phyloP scores from a whole-genome alignment of 92 coral and sea anemone genomes.

The Bergia puertoricense region DNA sequence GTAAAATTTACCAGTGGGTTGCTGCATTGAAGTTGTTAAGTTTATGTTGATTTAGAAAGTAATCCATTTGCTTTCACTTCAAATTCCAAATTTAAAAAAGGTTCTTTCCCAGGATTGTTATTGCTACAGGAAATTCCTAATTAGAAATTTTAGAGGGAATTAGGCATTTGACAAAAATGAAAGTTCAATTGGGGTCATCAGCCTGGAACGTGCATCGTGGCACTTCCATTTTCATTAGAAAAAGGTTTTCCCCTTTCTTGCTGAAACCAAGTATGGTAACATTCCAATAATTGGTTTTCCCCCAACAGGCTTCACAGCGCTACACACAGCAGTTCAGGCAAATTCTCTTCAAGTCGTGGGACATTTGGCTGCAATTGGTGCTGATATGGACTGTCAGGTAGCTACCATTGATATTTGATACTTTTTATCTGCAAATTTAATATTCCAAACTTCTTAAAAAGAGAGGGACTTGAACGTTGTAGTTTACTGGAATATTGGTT shows the following conservation, averaged over 20 bases:
- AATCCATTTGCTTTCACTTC: background rate
- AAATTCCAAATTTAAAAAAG: background rate
- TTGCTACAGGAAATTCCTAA: background rate
- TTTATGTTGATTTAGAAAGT: background rate
- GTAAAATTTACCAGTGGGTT: background rate
- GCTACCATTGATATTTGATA: background rate
- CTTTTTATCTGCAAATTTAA: background rate
- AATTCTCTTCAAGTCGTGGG: slow-evolving; percentile 58
- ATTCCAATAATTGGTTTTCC: background rate
- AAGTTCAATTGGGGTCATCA: slow-evolving; percentile 19
- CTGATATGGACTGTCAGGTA: slow-evolving; percentile 79
- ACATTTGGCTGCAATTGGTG: slow-evolving; percentile 75
- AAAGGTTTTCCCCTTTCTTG: slow-evolving; percentile 23
- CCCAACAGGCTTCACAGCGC: slow-evolving; percentile 78
- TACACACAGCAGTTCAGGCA: slow-evolving; percentile 71
- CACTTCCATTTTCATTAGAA: slow-evolving; percentile 18
- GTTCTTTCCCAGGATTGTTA: slow-evolving; percentile 6
- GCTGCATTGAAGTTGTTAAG: background rate
- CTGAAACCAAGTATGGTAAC: background rate
- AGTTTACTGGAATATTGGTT: background rate
- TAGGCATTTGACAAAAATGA: slow-evolving; percentile 7
- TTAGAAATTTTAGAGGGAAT: background rate
- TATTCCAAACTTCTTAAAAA: background rate
- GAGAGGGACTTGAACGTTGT: background rate
- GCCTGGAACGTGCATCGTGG: slow-evolving; percentile 22